Conservation (phyloP, 1,140 invertebrate species). For the Zaprionus inermis region DNA sequence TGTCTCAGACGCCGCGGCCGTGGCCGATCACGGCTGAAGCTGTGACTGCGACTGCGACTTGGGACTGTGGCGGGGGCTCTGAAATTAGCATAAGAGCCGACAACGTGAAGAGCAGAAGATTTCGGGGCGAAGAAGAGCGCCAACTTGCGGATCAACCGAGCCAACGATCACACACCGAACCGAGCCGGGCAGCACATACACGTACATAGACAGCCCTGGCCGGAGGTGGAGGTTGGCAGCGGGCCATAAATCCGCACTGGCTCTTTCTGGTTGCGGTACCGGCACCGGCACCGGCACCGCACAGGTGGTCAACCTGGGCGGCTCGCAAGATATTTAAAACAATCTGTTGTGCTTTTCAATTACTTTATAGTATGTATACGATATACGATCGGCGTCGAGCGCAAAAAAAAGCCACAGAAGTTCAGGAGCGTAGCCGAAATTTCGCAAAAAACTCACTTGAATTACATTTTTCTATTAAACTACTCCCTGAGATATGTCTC, state of each 20-base stretch:
- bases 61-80: conserved; percentile 34
- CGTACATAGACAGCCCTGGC: conserved; percentile 21
- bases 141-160: conserved; percentile 35
- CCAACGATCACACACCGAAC: not conserved
- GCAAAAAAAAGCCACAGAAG: conserved; percentile 28
- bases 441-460: not conserved
- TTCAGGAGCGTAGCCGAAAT: conserved; percentile 46
- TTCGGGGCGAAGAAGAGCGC: conserved; percentile 32
- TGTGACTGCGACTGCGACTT: not conserved
- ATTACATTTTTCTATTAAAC: too few species aligned
- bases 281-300: conserved; percentile 34
- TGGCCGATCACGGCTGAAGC: conserved; percentile 1
- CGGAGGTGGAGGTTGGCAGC: conserved; percentile 23
- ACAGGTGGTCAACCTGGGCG: conserved; percentile 82
- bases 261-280: not conserved
- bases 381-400: conserved; percentile 61
- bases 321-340: conserved; percentile 78
- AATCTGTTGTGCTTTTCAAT: conserved; percentile 82
- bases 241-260: conserved; percentile 58
- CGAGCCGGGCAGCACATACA: conserved; percentile 9
- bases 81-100: conserved; percentile 76
- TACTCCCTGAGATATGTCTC: too few species aligned
- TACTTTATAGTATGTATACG: conserved; percentile 82
- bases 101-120: conserved; percentile 46
- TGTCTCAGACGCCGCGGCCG: conserved; percentile 5